Percentiles rank a stretch among this genome's conserved stretches.
Conservation (phyloP, 1,140 invertebrate genomes). For the Samia ricini region DNA sequence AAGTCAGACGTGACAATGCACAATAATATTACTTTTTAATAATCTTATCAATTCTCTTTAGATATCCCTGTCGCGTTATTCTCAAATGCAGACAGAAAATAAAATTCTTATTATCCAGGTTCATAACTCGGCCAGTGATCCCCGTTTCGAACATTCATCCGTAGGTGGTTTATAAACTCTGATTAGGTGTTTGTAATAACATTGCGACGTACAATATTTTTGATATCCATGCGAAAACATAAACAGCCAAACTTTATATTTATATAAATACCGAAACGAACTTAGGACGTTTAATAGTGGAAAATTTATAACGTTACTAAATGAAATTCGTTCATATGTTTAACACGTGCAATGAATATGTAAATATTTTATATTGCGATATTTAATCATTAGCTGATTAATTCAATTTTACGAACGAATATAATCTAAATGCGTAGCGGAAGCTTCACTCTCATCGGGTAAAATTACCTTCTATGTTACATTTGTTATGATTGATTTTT, state of each 20-base stretch:
- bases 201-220: background rate
- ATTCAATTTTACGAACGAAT: too few species aligned
- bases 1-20: background rate
- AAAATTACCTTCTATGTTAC: too few species aligned
- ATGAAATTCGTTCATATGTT: background rate
- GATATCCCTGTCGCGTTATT: background rate
- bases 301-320: background rate
- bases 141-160: background rate
- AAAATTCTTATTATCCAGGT: conserved; percentile 5
- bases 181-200: conserved; percentile 1
- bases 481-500: too few species aligned
- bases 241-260: conserved; percentile 1
- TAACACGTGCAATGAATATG: background rate
- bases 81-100: conserved; percentile 5
- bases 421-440: too few species aligned
- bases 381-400: background rate
- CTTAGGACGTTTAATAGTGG: background rate
- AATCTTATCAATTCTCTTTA: background rate
- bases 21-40: background rate
- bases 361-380: background rate
- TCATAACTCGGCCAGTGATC: conserved; percentile 6
- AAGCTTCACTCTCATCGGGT: too few species aligned
- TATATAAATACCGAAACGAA: background rate
- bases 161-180: conserved; percentile 8
- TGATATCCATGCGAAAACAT: background rate